Base-by-base conservation (phyloP, 2,888 invertebrate genomes). In the Drosophila trichaetosa region DNA sequence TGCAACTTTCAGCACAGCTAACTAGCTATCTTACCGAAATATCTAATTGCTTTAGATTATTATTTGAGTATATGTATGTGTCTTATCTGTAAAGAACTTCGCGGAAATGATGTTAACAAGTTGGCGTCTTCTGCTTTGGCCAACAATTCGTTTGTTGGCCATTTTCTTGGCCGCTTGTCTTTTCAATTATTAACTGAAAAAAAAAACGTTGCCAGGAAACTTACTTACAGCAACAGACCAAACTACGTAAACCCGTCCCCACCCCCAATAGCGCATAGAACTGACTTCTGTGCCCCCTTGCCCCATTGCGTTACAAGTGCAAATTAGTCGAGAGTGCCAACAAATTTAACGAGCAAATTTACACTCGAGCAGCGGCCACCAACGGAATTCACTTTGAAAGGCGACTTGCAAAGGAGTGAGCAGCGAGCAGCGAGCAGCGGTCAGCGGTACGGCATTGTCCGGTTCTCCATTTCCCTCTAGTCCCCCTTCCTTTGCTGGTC, bases 281-380 rank as follows among this genome's bases (percentile, higher is more conserved):
- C 56, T 40, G 51, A 46, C 27, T 63, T 67, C 27, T 18, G 10
- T n/a, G 40, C 31, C 48, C 61, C 73, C 52, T 59, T 63, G 57
- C 64, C 69, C 81, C 73, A 69, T 80, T 86, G 89, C 87, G 85
- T 78, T 83, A 62, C 83, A 83, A 86, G 83, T 90, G 90, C 90
- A 86, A 86, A 86, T 86, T 86, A 86, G 86, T 90, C 87, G 83
- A 90, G 87, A 90, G 86, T 87, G 90, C 84, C 89, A 90, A 86
- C 90, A 89, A 86, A 86, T 90, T 86, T 86, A 90, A 86, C 86
- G 89, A 86, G 86, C 90, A 86, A 86, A 86, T 86, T 86, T 90
- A 87, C 86, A 86, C 90, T 89, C 89, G 72, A 80, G 73, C 76
- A 82, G 80, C 78, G 80, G 80, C 76, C 78, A 80, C 76, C 54